A percentile compares a stretch with the other conserved stretches of the same genome.
Conservation (phyloP, 2,113 vertebrate species). For the Oreochromis spilurus region DNA sequence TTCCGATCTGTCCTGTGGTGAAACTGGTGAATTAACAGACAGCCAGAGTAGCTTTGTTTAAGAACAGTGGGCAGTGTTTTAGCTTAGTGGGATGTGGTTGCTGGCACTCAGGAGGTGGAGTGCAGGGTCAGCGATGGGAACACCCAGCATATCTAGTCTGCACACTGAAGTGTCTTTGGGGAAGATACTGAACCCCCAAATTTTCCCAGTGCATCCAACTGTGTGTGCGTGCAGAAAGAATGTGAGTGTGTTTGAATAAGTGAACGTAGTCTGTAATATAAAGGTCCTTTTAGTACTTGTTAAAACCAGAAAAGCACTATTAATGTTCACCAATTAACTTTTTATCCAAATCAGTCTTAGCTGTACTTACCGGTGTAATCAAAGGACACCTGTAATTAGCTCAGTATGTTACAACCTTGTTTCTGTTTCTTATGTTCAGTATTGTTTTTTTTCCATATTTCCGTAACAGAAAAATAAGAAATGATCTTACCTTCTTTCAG, state of each 20-base stretch:
- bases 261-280: accelerated
- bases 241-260: background rate
- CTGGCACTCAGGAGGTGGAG: background rate
- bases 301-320: background rate
- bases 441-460: background rate
- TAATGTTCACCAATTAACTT: background rate
- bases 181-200: background rate
- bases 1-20: background rate
- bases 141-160: background rate
- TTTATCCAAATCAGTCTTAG: background rate
- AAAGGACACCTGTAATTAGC: background rate
- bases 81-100: background rate
- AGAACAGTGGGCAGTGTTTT: background rate
- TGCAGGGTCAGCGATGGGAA: background rate
- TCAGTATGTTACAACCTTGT: background rate
- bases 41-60: background rate
- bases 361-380: background rate
- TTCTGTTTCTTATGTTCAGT: background rate
- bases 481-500: background rate
- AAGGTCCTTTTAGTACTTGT: background rate
- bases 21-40: background rate
- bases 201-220: background rate
- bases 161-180: background rate
- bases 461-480: background rate
- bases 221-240: background rate